Conservation (phyloP, 2,888 invertebrate genomes). For the Antheraea assamensis region DNA sequence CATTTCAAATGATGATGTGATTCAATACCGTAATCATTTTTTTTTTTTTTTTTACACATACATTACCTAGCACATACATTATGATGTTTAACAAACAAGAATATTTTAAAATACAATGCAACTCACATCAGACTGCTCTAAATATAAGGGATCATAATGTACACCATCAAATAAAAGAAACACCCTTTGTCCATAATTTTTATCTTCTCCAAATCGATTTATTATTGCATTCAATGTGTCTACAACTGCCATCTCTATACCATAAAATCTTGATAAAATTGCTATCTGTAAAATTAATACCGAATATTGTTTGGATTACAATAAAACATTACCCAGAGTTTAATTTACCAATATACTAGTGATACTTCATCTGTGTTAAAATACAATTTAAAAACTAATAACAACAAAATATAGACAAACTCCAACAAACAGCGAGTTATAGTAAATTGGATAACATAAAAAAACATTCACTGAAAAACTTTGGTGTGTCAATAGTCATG, state of each 20-base stretch:
- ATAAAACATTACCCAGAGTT: too few species aligned
- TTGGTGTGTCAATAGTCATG: too few species aligned
- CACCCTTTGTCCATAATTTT: slow-evolving; percentile 90
- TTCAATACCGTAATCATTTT: background rate
- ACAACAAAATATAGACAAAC: too few species aligned
- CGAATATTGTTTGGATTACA: background rate
- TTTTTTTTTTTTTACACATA: too few species aligned
- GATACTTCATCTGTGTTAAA: too few species aligned
- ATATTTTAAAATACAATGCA: background rate
- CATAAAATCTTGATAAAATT: slow-evolving; percentile 92
- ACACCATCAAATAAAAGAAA: slow-evolving; percentile 97
- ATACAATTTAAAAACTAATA: too few species aligned
- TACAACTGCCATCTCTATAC: slow-evolving; percentile 95
- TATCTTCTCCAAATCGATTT: slow-evolving; percentile 96
- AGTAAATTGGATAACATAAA: too few species aligned
- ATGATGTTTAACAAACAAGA: background rate
- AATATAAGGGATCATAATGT: slow-evolving; percentile 96
- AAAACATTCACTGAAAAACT: too few species aligned
- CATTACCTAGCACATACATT: too few species aligned
- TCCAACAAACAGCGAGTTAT: too few species aligned
- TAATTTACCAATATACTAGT: too few species aligned
- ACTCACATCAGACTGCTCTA: slow-evolving; percentile 91
- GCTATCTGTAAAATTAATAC: slow-evolving; percentile 81
- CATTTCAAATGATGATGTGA: too few species aligned
- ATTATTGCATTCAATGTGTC: slow-evolving; percentile 95